Evolutionary conservation across 2,113 vertebrate genomes (phyloP).

Genomic region (Elanoides forficatus): DNA sequence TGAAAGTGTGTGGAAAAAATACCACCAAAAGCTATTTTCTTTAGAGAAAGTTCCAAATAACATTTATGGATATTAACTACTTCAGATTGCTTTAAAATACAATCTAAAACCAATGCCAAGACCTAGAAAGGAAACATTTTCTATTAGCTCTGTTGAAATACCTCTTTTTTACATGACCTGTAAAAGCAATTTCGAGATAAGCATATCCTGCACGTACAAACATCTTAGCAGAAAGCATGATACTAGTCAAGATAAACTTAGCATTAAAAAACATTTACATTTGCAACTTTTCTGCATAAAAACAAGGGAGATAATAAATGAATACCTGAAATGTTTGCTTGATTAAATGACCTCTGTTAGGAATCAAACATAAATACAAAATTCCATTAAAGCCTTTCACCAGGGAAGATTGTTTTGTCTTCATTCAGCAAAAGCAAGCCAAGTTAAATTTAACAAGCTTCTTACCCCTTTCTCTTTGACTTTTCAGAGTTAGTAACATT

Average conservation of each 20-base stretch:
- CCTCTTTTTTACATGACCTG: background rate
- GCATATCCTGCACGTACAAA: slow-evolving; percentile 3
- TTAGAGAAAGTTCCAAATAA: background rate
- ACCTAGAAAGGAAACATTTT: slow-evolving; percentile 28
- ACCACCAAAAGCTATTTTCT: background rate
- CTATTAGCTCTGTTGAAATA: background rate
- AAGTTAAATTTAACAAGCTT: background rate
- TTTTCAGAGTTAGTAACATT: background rate
- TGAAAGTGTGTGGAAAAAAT: background rate
- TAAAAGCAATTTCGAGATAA: slow-evolving; percentile 47
- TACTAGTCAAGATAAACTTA: slow-evolving; percentile 8
- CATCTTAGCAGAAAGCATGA: background rate
- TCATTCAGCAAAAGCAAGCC: background rate
- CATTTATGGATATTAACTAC: background rate
- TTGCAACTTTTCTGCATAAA: slow-evolving; percentile 2
- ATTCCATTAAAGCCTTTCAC: background rate
- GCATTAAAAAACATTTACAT: slow-evolving; percentile 7
- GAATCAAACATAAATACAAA: background rate
- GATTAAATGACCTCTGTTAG: background rate
- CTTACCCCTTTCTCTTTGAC: background rate
- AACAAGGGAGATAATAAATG: background rate
- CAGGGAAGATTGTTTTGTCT: slow-evolving; percentile 13
- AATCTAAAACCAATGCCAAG: background rate
- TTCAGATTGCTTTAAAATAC: background rate
- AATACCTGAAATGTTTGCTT: slow-evolving; percentile 25